A percentile compares a stretch with the other conserved stretches of the same genome.
Conservation (phyloP, 2,888 invertebrate genomes). For the Oligia strigilis region DNA sequence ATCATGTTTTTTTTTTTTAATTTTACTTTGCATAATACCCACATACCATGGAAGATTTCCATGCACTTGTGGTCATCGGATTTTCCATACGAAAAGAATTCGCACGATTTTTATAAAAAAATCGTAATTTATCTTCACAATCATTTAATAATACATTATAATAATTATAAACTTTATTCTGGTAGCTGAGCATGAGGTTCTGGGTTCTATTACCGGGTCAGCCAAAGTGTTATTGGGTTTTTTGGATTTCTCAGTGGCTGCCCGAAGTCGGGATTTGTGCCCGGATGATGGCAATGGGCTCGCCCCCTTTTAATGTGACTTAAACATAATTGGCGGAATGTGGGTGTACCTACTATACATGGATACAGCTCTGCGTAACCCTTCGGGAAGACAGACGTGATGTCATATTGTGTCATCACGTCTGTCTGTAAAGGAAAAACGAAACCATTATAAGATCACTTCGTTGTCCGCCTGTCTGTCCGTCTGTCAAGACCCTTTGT, state of each 20-base stretch:
- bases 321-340: not conserved
- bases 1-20: not conserved
- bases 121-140: not conserved
- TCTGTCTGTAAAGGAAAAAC: too few relatives aligned
- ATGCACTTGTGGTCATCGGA: constrained; percentile 34
- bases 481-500: too few relatives aligned
- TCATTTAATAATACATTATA: not conserved
- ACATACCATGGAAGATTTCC: constrained; percentile 18
- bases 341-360: too few relatives aligned
- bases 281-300: not conserved
- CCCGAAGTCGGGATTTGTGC: not conserved
- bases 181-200: not conserved
- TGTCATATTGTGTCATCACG: not conserved
- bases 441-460: too few relatives aligned
- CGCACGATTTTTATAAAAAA: not conserved
- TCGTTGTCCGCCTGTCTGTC: too few relatives aligned
- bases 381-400: not conserved
- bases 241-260: not conserved
- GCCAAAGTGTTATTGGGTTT: not conserved
- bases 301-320: not conserved
- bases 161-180: not conserved
- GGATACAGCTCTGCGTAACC: not conserved
- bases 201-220: not conserved
- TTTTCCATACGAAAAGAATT: constrained; percentile 28
- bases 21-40: constrained; percentile 4